phyloP scores from a whole-genome alignment of 1,140 invertebrate species.

The Mactra quadrangularis region DNA sequence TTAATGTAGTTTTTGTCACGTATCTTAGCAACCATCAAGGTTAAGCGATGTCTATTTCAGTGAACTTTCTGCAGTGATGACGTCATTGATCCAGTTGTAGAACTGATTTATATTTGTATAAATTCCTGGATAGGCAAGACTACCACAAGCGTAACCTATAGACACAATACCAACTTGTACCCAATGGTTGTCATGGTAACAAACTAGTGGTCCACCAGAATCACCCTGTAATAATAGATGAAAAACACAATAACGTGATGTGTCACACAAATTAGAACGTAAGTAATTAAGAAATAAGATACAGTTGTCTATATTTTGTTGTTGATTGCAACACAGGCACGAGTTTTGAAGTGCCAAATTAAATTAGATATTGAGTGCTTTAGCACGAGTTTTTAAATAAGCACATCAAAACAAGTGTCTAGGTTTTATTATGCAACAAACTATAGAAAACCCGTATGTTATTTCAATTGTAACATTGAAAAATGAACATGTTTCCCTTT shows the following conservation, averaged over 20 bases:
- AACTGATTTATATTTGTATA: conserved; percentile 91
- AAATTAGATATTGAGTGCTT: too few relatives aligned
- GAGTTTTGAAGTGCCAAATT: too few relatives aligned
- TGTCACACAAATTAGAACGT: neutral
- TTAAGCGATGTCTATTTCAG: too few relatives aligned
- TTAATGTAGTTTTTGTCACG: too few relatives aligned
- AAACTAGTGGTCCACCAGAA: conserved; percentile 88
- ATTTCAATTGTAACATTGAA: too few relatives aligned
- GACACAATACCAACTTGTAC: conserved; percentile 87
- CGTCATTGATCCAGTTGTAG: conserved; percentile 89
- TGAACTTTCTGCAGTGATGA: conserved; percentile 38
- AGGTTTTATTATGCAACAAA: neutral
- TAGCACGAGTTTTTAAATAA: too few relatives aligned
- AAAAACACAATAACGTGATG: neutral
- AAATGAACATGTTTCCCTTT: too few relatives aligned
- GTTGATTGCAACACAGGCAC: too few relatives aligned
- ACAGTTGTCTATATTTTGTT: too few relatives aligned
- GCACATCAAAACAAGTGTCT: too few relatives aligned
- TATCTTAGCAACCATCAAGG: too few relatives aligned
- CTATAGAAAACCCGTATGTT: neutral
- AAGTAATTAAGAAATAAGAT: too few relatives aligned
- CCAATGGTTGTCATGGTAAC: conserved; percentile 77
- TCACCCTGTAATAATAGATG: conserved; percentile 82
- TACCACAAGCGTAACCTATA: conserved; percentile 96
- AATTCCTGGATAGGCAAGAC: conserved; percentile 96